Conservation (phyloP, 2,888 invertebrate species). For the Cerastoderma edule region DNA sequence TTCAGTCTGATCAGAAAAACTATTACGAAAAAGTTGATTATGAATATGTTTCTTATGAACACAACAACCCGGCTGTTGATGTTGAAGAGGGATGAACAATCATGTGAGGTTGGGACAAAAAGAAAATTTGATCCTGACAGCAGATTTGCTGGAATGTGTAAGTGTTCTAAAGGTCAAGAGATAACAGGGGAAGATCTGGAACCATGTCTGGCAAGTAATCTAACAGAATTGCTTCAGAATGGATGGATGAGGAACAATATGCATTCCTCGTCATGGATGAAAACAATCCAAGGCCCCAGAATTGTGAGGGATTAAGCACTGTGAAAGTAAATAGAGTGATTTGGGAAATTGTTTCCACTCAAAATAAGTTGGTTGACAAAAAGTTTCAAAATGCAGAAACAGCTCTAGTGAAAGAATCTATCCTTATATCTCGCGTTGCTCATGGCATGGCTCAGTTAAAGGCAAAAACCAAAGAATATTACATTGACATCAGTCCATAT, state of each 20-base stretch:
- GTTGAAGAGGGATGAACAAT: no score
- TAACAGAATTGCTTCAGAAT: background rate
- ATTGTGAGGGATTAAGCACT: conserved; percentile 8
- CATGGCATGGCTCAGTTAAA: conserved; percentile 22
- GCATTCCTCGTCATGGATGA: background rate
- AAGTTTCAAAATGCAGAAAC: conserved; percentile 13
- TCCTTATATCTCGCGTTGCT: conserved; percentile 9
- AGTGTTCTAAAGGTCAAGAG: background rate
- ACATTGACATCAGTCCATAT: background rate
- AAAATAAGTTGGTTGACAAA: background rate
- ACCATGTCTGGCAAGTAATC: background rate
- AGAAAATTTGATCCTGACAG: background rate
- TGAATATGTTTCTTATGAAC: background rate
- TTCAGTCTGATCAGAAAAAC: conserved; percentile 2
- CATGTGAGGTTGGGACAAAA: no score
- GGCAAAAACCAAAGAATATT: no score
- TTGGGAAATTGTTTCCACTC: background rate
- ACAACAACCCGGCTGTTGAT: no score
- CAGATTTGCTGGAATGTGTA: background rate
- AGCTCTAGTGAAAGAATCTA: conserved; percentile 1
- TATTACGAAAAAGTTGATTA: background rate
- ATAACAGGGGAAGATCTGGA: conserved; percentile 12
- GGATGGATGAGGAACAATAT: background rate
- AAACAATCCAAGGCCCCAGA: background rate
- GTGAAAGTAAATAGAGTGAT: conserved; percentile 12